Conservation (phyloP, 2,888 invertebrate genomes). For the Protodeltote pygarga region DNA sequence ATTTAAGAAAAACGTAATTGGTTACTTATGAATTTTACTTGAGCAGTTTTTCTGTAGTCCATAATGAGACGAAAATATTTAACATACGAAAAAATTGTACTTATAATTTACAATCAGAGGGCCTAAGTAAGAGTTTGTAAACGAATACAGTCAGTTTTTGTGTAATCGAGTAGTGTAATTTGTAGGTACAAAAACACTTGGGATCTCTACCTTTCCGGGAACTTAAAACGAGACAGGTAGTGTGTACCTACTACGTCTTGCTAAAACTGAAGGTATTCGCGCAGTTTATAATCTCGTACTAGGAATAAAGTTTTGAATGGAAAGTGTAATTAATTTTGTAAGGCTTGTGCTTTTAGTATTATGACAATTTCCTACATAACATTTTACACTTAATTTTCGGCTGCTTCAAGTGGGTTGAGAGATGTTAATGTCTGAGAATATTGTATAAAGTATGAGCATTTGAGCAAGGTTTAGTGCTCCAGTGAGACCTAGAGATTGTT, state of each 20-base stretch:
- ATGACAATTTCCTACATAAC: constrained; percentile 30
- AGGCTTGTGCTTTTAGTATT: constrained; percentile 43
- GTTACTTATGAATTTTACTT: constrained; percentile 7
- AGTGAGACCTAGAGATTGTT: constrained; percentile 71
- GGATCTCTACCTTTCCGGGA: too few species aligned
- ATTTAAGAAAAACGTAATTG: constrained; percentile 7
- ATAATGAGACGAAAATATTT: not conserved
- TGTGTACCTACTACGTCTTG: too few species aligned
- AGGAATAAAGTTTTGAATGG: too few species aligned
- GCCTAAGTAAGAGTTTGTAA: too few species aligned
- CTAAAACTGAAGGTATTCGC: too few species aligned
- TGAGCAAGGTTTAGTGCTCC: constrained; percentile 46
- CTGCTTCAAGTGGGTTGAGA: constrained; percentile 37
- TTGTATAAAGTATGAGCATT: constrained; percentile 47
- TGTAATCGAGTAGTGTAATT: too few species aligned
- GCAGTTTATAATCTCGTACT: too few species aligned
- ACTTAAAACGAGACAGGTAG: too few species aligned
- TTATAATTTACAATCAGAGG: constrained; percentile 15
- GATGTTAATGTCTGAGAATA: constrained; percentile 39
- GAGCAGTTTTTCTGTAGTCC: constrained; percentile 7
- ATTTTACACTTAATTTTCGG: constrained; percentile 19
- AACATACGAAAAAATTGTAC: constrained; percentile 10
- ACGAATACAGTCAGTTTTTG: too few species aligned
- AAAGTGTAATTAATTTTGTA: constrained; percentile 9
- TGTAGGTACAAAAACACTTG: too few species aligned